Percentiles rank a stretch among this genome's conserved stretches.
phyloP scores from a whole-genome alignment of 2,888 invertebrate species.

The Brenthis ino region DNA sequence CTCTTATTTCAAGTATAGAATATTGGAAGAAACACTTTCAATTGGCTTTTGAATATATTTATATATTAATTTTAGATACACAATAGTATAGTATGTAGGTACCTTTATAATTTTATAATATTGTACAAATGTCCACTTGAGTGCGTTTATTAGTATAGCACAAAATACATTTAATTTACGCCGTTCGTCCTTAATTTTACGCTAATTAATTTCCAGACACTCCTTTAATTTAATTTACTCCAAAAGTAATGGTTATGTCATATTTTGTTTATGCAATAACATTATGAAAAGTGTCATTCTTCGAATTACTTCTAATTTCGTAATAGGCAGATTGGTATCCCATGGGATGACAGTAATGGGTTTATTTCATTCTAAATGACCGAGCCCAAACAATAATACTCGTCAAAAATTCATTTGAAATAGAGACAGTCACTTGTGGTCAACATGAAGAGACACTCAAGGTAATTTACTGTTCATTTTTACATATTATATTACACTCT shows the following conservation, averaged over 20 bases:
- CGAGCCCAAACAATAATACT: conserved; percentile 40
- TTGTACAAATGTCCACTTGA: no score
- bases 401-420: conserved; percentile 30
- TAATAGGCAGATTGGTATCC: conserved; percentile 46
- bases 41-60: no score
- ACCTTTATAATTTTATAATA: no score
- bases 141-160: neutral
- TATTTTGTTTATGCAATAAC: conserved; percentile 7
- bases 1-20: no score
- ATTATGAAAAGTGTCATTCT: conserved; percentile 39
- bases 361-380: conserved; percentile 30
- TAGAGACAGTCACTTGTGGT: conserved; percentile 34
- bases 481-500: neutral
- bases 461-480: conserved; percentile 36
- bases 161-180: neutral
- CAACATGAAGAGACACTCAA: conserved; percentile 50
- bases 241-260: conserved; percentile 1
- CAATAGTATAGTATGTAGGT: no score
- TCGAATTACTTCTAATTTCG: conserved; percentile 48
- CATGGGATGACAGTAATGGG: conserved; percentile 44
- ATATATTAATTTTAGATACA: no score
- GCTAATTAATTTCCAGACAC: conserved; percentile 9
- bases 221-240: conserved; percentile 14
- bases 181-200: conserved; percentile 1
- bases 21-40: no score